Evolutionary conservation across 2,888 invertebrate species (phyloP).

Genomic region (Harpalus rubripes): DNA sequence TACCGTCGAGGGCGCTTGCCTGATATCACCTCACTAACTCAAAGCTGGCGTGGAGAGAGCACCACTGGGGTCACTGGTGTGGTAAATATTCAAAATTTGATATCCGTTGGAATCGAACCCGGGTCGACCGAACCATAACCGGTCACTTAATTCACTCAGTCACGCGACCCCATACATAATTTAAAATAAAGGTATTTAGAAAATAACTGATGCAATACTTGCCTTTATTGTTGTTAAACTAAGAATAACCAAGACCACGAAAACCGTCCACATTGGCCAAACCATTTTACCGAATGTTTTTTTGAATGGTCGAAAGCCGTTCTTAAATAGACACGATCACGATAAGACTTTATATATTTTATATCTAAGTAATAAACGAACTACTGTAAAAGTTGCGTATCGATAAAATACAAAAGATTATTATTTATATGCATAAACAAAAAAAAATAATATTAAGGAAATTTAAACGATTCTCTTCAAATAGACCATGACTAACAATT

Average conservation of each 20-base stretch:
- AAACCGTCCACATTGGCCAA: neutral
- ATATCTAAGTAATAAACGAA: constrained; percentile 39
- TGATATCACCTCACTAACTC: no score
- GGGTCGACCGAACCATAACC: no score
- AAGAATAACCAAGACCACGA: neutral
- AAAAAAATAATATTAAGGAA: neutral
- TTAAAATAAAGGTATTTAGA: no score
- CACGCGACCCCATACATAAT: no score
- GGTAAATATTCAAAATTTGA: no score
- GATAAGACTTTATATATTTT: constrained; percentile 22
- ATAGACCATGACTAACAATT: neutral
- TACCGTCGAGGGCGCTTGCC: no score
- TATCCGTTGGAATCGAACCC: no score
- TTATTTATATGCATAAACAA: constrained; percentile 30
- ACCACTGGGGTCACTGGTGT: no score
- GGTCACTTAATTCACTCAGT: no score
- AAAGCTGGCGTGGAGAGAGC: no score
- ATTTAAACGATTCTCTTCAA: neutral
- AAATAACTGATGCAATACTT: constrained; percentile 7
- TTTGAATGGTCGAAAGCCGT: neutral
- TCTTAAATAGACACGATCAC: constrained; percentile 31
- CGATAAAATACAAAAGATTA: constrained; percentile 34
- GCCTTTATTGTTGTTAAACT: constrained; percentile 10
- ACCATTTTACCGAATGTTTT: constrained; percentile 25
- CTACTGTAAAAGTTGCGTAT: constrained; percentile 21